These are phyloP conservation scores for Triplophysa tibetana DNA, from an alignment of 2,113 vertebrate genomes.

Conservation along the genomic window DNA sequence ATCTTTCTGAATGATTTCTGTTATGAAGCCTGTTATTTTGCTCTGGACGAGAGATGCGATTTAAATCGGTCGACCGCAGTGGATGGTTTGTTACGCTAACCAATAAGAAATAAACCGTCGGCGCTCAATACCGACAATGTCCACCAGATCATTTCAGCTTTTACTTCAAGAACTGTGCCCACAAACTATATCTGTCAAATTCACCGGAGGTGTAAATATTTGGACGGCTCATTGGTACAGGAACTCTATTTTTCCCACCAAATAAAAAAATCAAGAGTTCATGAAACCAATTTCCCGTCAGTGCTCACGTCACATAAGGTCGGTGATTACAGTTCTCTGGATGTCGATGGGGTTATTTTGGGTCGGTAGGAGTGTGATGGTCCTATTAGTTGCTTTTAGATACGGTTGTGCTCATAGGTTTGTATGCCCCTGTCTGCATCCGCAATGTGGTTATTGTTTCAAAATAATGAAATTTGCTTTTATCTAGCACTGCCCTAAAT, in stretches of 20 bases:
- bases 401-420: no score
- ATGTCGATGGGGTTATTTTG: neutral
- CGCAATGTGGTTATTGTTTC: no score
- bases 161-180: neutral
- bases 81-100: slow-evolving; percentile 43
- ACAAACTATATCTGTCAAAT: slow-evolving; percentile 22
- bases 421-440: no score
- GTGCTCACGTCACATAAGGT: neutral
- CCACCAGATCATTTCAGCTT: slow-evolving; percentile 17
- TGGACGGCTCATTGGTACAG: slow-evolving; percentile 46
- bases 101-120: slow-evolving; percentile 48
- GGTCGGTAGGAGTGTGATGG: neutral
- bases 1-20: no score
- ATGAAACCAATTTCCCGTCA: neutral
- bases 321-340: neutral
- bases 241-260: slow-evolving; percentile 23
- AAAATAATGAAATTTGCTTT: no score
- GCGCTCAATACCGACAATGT: slow-evolving; percentile 33
- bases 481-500: no score
- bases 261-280: slow-evolving; percentile 15
- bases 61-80: neutral
- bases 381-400: neutral
- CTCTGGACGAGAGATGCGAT: neutral
- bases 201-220: slow-evolving; percentile 46
- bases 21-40: neutral